Conservation (phyloP, 2,797 vertebrate species). For the Crocidura indochinensis region DNA sequence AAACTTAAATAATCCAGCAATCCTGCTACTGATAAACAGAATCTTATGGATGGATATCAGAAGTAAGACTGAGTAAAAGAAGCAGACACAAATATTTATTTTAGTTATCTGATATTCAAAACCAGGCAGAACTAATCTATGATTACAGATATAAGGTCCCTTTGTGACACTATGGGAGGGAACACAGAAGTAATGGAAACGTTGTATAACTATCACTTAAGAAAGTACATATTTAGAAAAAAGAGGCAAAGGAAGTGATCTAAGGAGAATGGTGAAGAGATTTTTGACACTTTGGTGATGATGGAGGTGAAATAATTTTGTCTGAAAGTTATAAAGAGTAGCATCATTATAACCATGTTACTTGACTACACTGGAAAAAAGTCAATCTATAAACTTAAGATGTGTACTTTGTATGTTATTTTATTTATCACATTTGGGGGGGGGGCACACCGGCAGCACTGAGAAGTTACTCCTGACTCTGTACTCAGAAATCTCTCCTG, state of each 20-base stretch:
- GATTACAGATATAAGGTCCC: constrained; percentile 11
- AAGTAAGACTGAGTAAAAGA: background rate
- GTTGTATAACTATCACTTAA: background rate
- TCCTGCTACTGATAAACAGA: background rate
- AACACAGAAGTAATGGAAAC: background rate
- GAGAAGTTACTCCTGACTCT: too few relatives aligned
- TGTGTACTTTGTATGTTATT: background rate
- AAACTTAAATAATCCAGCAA: constrained; percentile 1
- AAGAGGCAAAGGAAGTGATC: too few relatives aligned
- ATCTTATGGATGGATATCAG: background rate
- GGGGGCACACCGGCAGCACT: too few relatives aligned
- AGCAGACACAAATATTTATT: background rate
- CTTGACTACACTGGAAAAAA: too few relatives aligned
- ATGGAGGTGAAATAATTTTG: too few relatives aligned
- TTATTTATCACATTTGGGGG: too few relatives aligned
- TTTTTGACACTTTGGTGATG: too few relatives aligned
- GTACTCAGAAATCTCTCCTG: too few relatives aligned
- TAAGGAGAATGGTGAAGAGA: too few relatives aligned
- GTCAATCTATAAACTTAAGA: constrained; percentile 27
- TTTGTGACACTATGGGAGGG: background rate
- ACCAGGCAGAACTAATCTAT: background rate
- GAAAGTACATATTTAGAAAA: background rate
- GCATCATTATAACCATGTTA: too few relatives aligned
- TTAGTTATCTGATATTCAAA: constrained; percentile 6
- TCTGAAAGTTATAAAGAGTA: too few relatives aligned